These are phyloP conservation scores for Drosophila sp. DNA, from an alignment of 1,140 invertebrate species.

Conservation along the genomic window DNA sequence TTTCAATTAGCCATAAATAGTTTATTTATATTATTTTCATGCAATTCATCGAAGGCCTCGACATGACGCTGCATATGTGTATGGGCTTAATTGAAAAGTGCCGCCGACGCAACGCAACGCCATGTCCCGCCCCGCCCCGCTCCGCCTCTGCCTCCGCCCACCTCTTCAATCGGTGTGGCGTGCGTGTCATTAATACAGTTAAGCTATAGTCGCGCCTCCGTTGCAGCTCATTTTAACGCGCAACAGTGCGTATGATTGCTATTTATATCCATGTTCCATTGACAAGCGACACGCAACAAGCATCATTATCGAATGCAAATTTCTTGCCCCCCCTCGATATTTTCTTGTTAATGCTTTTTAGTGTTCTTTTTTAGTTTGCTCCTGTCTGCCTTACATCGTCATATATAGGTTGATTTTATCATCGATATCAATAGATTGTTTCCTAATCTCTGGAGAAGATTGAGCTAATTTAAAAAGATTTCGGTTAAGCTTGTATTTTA, in stretches of 20 bases:
- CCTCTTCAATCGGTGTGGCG: not conserved
- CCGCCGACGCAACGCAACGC: not conserved
- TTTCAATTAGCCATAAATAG: slow-evolving; percentile 82
- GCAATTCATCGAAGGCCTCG: slow-evolving; percentile 62
- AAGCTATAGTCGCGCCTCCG: slow-evolving; percentile 57
- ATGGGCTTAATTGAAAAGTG: slow-evolving; percentile 68
- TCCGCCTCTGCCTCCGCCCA: not conserved
- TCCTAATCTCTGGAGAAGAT: too few relatives aligned
- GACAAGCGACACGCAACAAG: slow-evolving; percentile 62
- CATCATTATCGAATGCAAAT: slow-evolving; percentile 81
- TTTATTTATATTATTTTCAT: slow-evolving; percentile 80
- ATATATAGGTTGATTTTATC: too few relatives aligned
- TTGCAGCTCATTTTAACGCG: slow-evolving; percentile 66
- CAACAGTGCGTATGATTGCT: slow-evolving; percentile 79
- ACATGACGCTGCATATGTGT: slow-evolving; percentile 52
- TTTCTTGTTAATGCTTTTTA: not conserved
- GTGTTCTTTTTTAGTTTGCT: slow-evolving; percentile 27
- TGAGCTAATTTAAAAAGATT: too few relatives aligned
- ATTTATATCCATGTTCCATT: slow-evolving; percentile 66
- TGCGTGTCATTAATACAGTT: slow-evolving; percentile 72
- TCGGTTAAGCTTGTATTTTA: too few relatives aligned
- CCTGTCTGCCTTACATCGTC: slow-evolving; percentile 3
- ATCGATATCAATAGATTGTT: too few relatives aligned
- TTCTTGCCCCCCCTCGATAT: slow-evolving; percentile 29
- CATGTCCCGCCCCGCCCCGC: too few relatives aligned